Conservation (phyloP, 2,797 vertebrate genomes). For the Platalea minor region DNA sequence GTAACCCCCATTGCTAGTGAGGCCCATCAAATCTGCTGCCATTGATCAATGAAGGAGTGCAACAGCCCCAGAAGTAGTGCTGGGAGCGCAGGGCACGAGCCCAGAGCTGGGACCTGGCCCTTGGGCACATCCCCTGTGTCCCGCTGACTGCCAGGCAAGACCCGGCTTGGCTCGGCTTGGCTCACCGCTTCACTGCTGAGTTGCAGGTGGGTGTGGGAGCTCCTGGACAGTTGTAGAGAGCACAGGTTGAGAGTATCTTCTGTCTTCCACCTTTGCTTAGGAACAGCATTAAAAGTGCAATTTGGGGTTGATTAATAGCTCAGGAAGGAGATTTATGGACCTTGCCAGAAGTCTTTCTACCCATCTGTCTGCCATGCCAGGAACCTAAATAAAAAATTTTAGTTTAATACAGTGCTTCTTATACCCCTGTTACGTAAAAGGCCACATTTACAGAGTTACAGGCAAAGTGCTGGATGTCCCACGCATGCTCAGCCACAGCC, state of each 20-base stretch:
- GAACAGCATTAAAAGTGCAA: not conserved
- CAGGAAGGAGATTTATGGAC: not conserved
- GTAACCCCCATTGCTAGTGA: fast-evolving
- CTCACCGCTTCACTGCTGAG: fast-evolving
- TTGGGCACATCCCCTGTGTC: fast-evolving
- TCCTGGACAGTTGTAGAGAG: fast-evolving
- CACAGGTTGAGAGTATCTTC: fast-evolving
- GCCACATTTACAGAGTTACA: not conserved
- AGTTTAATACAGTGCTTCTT: not conserved
- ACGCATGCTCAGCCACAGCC: fast-evolving
- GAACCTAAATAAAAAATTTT: not conserved
- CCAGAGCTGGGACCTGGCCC: too few relatives aligned
- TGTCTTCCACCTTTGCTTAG: not conserved
- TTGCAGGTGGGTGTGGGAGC: not conserved
- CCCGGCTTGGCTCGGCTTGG: not conserved
- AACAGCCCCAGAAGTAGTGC: not conserved
- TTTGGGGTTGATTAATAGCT: not conserved
- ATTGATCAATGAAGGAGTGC: fast-evolving
- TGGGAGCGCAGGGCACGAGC: not conserved
- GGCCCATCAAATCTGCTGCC: not conserved
- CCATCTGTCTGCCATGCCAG: not conserved
- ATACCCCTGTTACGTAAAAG: not conserved
- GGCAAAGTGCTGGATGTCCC: not conserved
- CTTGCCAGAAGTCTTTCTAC: not conserved
- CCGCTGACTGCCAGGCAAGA: fast-evolving